Evolutionary conservation across 2,888 invertebrate genomes (phyloP), one percentile per base, ranked within the genome.

Genomic region (Bhutanitis thaidina): DNA sequence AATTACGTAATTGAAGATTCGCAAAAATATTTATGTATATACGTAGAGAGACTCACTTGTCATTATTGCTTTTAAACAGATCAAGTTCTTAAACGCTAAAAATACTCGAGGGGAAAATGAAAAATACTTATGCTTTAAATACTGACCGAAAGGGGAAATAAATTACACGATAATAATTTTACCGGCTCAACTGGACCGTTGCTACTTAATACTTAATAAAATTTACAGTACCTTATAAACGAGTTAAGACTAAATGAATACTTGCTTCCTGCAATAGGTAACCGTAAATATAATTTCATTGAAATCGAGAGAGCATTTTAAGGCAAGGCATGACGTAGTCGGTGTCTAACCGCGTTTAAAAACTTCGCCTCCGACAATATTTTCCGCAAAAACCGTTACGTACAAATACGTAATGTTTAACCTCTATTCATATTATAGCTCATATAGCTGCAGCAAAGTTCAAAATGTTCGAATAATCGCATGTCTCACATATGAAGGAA

Each of bases 81-180:
- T 69, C 70, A 62, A 66, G 69, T 69, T 71, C 74, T 74, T 73
- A 76, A 69, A 67, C 66, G 71, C 73, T 68, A 62, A 74, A 73
- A 79, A 81, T 79, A 80, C 76, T 79, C 64, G 69, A 74, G 64
- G 70, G 71, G 71, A 71, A 77, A 73, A 69, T 54, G 54, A 74
- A 79, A 81, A 86, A 87, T 86, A 87, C 88, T 87, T 85, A 87
- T 71, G 81, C 71, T 74, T 79, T 83, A 87, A 89, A 89, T 89
- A 89, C 89, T 89, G 89, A 89, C 89, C 89, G 85, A 87, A 83
- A 82, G 71, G 84, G 80, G 86, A 85, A 86, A 89, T 86, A 86
- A 89, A 82, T 84, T 84, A 85, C 68, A 85, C 70, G 74, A 78
- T 74, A 78, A 84, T 71, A 74, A 74, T 78, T 77, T 78, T 77